Percentiles rank a stretch among this genome's conserved stretches.
Evolutionary conservation across 2,797 vertebrate species (phyloP).

Genomic region (Cuniculus paca): DNA sequence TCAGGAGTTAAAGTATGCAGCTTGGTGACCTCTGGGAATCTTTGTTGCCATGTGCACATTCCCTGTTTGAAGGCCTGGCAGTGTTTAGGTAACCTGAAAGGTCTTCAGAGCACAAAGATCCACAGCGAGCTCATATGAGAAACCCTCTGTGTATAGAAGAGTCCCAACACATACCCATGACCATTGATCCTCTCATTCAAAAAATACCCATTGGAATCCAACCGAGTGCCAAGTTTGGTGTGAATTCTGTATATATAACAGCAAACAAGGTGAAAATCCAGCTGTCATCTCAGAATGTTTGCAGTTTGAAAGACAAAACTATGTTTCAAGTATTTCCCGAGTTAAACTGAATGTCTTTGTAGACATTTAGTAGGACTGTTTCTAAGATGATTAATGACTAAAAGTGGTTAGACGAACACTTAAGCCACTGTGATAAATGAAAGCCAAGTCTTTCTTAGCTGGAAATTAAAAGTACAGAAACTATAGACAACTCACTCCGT

Average conservation of each 20-base stretch:
- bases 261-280: not conserved
- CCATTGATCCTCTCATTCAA: not conserved
- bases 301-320: conserved; percentile 31
- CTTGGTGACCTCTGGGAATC: not conserved
- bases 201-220: not conserved
- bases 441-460: conserved; percentile 62
- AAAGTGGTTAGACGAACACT: conserved; percentile 71
- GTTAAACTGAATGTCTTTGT: conserved; percentile 63
- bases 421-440: conserved; percentile 70
- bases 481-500: conserved; percentile 29
- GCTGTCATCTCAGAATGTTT: not conserved
- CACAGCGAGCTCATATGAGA: not conserved
- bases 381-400: conserved; percentile 35
- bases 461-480: conserved; percentile 71
- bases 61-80: not conserved
- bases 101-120: not conserved
- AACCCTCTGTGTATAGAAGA: not conserved
- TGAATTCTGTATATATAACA: not conserved
- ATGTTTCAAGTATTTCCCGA: conserved; percentile 66
- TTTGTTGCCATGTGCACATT: not conserved
- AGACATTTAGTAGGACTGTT: conserved; percentile 51
- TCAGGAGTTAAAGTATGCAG: not conserved
- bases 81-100: not conserved
- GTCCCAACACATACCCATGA: not conserved
- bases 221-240: not conserved